Evolutionary conservation across 2,113 vertebrate genomes (phyloP).

Genomic region (Lepus europaeus): DNA sequence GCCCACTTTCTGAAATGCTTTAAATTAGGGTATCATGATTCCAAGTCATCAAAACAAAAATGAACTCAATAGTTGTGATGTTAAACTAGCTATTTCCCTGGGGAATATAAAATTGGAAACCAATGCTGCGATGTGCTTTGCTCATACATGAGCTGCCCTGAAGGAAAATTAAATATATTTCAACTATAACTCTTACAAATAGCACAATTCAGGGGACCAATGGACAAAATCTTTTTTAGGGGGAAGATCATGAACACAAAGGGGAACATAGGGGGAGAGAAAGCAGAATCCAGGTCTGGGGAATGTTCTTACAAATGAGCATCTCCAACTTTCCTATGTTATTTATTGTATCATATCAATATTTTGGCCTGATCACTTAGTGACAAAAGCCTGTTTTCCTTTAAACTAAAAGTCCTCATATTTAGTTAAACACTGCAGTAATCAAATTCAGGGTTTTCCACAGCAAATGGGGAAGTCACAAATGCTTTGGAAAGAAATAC

Average conservation of each 20-base stretch:
- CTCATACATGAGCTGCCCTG: neutral
- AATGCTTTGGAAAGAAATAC: conserved; percentile 1
- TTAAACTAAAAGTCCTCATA: neutral
- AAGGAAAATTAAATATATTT: conserved; percentile 8
- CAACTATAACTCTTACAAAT: conserved; percentile 1
- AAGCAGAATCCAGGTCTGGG: neutral
- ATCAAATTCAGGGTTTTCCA: neutral
- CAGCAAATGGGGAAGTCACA: neutral
- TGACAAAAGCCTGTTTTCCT: conserved; percentile 39
- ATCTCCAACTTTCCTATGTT: neutral
- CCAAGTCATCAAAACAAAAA: conserved; percentile 72
- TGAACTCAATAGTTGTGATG: conserved; percentile 70
- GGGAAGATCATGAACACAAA: neutral
- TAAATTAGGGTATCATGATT: conserved; percentile 68
- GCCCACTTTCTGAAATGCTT: conserved; percentile 50
- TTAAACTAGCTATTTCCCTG: conserved; percentile 60
- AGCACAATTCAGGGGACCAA: neutral
- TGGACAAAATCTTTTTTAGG: neutral
- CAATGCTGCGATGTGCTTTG: neutral
- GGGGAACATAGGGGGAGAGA: conserved; percentile 4
- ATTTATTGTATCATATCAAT: neutral
- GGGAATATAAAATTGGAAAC: conserved; percentile 55
- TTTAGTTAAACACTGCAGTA: neutral
- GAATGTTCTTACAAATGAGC: conserved; percentile 7
- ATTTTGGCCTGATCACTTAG: neutral